Evolutionary conservation across 1,140 invertebrate species (phyloP).

Genomic region (Drosophila pallidifrons): DNA sequence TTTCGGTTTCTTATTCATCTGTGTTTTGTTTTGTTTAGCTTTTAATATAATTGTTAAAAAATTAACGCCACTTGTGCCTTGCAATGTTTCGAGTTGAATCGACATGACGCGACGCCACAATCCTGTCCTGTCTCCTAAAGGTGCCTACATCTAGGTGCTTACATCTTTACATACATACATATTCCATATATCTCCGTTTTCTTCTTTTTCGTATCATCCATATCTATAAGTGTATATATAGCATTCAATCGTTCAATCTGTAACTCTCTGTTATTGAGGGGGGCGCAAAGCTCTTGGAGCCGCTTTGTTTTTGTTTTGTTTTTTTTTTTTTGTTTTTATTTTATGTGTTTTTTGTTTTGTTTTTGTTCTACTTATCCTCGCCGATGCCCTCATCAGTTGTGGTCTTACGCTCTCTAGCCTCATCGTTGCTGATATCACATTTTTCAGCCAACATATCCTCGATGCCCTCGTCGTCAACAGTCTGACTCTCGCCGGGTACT

Average conservation of each 20-base stretch:
- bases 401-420: slow-evolving; percentile 77
- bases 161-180: slow-evolving; percentile 24
- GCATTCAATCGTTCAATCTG: slow-evolving; percentile 57
- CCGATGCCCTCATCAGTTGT: slow-evolving; percentile 83
- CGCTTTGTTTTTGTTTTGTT: slow-evolving; percentile 9
- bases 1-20: slow-evolving; percentile 37
- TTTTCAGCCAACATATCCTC: slow-evolving; percentile 85
- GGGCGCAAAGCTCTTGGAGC: slow-evolving; percentile 39
- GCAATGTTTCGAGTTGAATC: slow-evolving; percentile 43
- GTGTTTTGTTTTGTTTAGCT: slow-evolving; percentile 1
- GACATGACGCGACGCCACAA: slow-evolving; percentile 7
- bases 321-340: not conserved
- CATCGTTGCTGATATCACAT: slow-evolving; percentile 84
- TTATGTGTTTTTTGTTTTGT: slow-evolving; percentile 31
- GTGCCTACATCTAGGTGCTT: slow-evolving; percentile 42
- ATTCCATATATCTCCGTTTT: slow-evolving; percentile 17
- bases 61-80: slow-evolving; percentile 73
- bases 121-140: slow-evolving; percentile 19
- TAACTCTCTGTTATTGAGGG: slow-evolving; percentile 37
- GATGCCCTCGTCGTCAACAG: slow-evolving; percentile 78
- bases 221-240: slow-evolving; percentile 31
- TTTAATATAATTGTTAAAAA: slow-evolving; percentile 78
- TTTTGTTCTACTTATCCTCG: slow-evolving; percentile 73
- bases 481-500: slow-evolving; percentile 70
- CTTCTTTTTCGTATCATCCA: not conserved